A percentile compares a stretch with the other conserved stretches of the same genome.
These are phyloP conservation scores for Pissodes strobi DNA, from an alignment of 1,140 invertebrate genomes.

Conservation along the genomic window DNA sequence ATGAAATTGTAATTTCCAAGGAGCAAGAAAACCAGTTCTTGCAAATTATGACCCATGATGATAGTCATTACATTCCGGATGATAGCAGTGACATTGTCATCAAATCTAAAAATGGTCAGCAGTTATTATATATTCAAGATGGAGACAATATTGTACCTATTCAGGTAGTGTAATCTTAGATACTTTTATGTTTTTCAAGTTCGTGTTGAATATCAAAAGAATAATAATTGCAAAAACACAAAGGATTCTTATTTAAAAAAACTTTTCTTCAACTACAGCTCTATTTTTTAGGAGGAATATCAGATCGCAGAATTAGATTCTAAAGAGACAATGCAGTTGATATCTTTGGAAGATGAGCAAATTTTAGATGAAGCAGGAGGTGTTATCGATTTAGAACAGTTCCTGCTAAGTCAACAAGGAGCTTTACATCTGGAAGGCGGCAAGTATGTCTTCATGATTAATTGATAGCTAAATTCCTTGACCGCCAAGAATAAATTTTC, in stretches of 20 bases:
- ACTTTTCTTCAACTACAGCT: no score
- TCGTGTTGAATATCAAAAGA: no score
- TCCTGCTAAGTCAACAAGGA: constrained; percentile 21
- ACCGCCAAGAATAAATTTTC: no score
- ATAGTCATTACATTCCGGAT: constrained; percentile 31
- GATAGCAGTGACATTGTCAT: constrained; percentile 2
- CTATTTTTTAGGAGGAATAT: constrained; percentile 16
- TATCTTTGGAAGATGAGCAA: constrained; percentile 28
- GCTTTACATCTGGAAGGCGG: not conserved
- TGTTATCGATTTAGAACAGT: constrained; percentile 23
- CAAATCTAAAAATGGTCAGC: no score
- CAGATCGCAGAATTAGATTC: constrained; percentile 32
- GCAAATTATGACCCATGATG: constrained; percentile 2
- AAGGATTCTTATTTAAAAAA: no score
- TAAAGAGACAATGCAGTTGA: constrained; percentile 6
- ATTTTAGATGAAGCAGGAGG: constrained; percentile 23
- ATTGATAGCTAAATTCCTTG: no score
- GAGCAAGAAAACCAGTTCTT: constrained; percentile 1
- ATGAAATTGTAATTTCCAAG: constrained; percentile 23
- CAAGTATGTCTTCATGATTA: constrained; percentile 26
- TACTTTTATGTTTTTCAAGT: not conserved
- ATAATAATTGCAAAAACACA: no score
- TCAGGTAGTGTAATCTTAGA: not conserved
- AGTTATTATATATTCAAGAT: constrained; percentile 21
- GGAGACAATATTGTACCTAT: not conserved